Percentiles rank a stretch among this genome's conserved stretches.
These are phyloP conservation scores for Peromyscus leucopus DNA, from an alignment of 2,113 vertebrate genomes.

Conservation along the genomic window DNA sequence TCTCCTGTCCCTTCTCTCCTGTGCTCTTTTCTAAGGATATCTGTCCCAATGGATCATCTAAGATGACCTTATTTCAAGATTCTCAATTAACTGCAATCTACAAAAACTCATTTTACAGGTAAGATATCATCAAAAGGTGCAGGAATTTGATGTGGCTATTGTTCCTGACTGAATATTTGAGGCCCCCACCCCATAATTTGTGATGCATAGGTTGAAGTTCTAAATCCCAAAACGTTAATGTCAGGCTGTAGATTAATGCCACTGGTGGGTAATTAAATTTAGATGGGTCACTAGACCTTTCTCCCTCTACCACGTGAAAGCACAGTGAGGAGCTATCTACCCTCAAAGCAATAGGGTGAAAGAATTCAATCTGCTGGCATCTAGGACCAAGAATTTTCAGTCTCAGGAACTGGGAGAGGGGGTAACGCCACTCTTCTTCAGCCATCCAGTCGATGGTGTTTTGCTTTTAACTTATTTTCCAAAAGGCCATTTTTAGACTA, in stretches of 20 bases:
- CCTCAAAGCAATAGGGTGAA: background rate
- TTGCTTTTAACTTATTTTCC: background rate
- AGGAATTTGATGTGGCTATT: background rate
- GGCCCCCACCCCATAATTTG: background rate
- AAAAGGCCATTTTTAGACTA: background rate
- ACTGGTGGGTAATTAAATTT: background rate
- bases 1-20: background rate
- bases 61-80: slow-evolving; percentile 23
- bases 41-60: background rate
- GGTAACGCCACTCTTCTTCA: background rate
- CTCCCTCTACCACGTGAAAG: background rate
- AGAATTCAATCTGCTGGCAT: background rate
- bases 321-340: background rate
- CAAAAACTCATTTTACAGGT: slow-evolving; percentile 34
- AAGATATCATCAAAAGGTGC: background rate
- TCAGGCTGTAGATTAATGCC: background rate
- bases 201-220: background rate
- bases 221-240: background rate
- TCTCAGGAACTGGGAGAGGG: background rate
- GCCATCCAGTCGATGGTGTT: background rate
- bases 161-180: background rate
- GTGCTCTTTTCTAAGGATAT: background rate
- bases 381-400: background rate
- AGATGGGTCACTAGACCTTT: background rate
- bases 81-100: slow-evolving; percentile 31